Conservation (phyloP, 2,888 invertebrate genomes). For the Dermolepida albohirtum region DNA sequence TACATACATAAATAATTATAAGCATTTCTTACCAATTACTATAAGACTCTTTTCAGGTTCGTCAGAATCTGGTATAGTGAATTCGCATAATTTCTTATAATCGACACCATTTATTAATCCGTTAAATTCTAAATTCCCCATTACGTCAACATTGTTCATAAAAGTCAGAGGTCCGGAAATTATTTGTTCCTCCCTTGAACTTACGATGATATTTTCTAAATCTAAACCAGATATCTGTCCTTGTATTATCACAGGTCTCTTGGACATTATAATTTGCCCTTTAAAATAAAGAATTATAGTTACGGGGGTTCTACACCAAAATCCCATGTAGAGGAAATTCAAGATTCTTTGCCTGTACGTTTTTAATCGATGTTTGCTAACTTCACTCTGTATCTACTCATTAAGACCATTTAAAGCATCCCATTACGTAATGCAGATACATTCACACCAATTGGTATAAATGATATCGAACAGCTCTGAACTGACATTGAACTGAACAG, state of each 20-base stretch:
- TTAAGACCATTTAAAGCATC: too few relatives aligned
- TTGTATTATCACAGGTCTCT: conserved; percentile 51
- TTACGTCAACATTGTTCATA: conserved; percentile 54
- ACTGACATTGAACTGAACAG: too few relatives aligned
- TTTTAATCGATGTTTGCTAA: too few relatives aligned
- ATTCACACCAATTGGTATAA: too few relatives aligned
- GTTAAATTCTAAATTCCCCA: conserved; percentile 57
- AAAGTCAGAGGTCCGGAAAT: conserved; percentile 56
- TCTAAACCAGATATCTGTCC: conserved; percentile 63
- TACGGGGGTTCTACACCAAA: too few relatives aligned
- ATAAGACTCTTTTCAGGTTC: conserved; percentile 55
- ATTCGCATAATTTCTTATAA: conserved; percentile 59
- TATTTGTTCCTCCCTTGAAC: conserved; percentile 50
- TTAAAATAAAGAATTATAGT: conserved; percentile 45
- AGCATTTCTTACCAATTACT: conserved; percentile 57
- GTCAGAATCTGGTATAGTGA: conserved; percentile 52
- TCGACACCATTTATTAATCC: conserved; percentile 58
- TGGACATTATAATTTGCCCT: conserved; percentile 52
- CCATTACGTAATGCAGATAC: too few relatives aligned
- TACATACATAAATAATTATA: conserved; percentile 15
- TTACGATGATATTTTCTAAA: conserved; percentile 64
- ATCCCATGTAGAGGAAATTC: too few relatives aligned
- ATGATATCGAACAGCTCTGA: too few relatives aligned
- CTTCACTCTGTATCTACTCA: too few relatives aligned
- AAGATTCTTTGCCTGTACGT: too few relatives aligned